Conservation (phyloP, 2,888 invertebrate genomes). For the Calliphora vomitoria region DNA sequence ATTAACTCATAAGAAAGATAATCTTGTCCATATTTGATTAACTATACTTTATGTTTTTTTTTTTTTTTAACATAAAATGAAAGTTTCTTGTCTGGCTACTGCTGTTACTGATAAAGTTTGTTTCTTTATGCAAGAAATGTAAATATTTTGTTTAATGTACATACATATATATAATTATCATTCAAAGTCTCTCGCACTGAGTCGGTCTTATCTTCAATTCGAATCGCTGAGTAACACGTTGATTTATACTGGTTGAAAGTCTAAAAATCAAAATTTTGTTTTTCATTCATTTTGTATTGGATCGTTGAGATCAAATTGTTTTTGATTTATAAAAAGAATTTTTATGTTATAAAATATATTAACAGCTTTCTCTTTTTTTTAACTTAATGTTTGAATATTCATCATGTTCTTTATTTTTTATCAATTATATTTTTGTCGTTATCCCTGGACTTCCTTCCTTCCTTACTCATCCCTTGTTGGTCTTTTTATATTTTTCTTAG, state of each 20-base stretch:
- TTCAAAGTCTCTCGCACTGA: slow-evolving; percentile 1
- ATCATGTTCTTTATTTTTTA: too few relatives aligned
- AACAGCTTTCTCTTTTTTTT: neutral
- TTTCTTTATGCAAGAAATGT: neutral
- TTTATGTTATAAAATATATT: too few relatives aligned
- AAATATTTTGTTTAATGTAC: neutral
- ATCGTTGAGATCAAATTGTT: slow-evolving; percentile 25
- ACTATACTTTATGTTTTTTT: neutral
- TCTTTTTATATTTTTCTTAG: too few relatives aligned
- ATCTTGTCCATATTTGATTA: neutral
- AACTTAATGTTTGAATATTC: too few relatives aligned
- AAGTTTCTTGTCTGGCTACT: slow-evolving; percentile 23
- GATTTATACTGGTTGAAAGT: slow-evolving; percentile 38
- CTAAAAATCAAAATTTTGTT: slow-evolving; percentile 10
- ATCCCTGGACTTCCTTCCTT: too few relatives aligned
- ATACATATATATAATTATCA: neutral
- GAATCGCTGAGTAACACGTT: slow-evolving; percentile 66
- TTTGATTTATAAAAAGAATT: neutral
- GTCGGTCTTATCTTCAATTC: slow-evolving; percentile 40
- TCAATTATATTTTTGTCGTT: too few relatives aligned
- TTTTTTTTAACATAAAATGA: neutral
- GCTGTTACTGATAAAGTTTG: slow-evolving; percentile 18
- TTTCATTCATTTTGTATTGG: neutral
- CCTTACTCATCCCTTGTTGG: too few relatives aligned
- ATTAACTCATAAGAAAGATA: neutral